phyloP scores from a whole-genome alignment of 2,888 invertebrate genomes.

The Metopia argyrocephala region DNA sequence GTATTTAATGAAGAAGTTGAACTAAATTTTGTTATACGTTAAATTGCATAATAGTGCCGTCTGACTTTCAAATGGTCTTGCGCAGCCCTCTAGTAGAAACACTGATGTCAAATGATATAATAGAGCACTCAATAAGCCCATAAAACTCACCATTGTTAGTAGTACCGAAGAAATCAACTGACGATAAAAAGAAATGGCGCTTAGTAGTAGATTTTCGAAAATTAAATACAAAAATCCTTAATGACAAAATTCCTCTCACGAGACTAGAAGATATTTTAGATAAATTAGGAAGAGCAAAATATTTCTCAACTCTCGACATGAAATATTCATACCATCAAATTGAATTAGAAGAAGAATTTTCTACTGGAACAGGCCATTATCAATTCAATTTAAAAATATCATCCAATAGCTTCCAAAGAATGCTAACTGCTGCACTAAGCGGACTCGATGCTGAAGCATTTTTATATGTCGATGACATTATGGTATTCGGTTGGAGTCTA shows the following conservation, averaged over 20 bases:
- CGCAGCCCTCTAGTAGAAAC: too few relatives aligned
- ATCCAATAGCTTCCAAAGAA: too few relatives aligned
- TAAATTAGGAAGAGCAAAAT: background rate
- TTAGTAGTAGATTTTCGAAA: too few relatives aligned
- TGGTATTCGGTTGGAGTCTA: too few relatives aligned
- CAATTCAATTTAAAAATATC: too few relatives aligned
- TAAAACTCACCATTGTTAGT: background rate
- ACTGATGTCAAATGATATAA: too few relatives aligned
- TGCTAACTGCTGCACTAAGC: too few relatives aligned
- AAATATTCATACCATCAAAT: background rate
- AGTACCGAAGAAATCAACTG: background rate
- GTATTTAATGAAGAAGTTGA: too few relatives aligned
- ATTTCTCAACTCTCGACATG: background rate
- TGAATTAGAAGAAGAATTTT: background rate
- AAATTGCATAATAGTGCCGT: too few relatives aligned
- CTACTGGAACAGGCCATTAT: background rate
- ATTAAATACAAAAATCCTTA: background rate
- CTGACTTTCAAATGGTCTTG: too few relatives aligned
- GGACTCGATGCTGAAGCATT: background rate
- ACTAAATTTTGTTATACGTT: too few relatives aligned
- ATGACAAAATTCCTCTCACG: background rate
- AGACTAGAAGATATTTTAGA: background rate
- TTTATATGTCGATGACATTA: too few relatives aligned
- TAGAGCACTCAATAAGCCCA: background rate
- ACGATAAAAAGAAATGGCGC: background rate